A percentile compares a stretch with the other conserved stretches of the same genome.
These are phyloP conservation scores for Aporophyla nigra DNA, from an alignment of 2,888 invertebrate species.

Conservation along the genomic window DNA sequence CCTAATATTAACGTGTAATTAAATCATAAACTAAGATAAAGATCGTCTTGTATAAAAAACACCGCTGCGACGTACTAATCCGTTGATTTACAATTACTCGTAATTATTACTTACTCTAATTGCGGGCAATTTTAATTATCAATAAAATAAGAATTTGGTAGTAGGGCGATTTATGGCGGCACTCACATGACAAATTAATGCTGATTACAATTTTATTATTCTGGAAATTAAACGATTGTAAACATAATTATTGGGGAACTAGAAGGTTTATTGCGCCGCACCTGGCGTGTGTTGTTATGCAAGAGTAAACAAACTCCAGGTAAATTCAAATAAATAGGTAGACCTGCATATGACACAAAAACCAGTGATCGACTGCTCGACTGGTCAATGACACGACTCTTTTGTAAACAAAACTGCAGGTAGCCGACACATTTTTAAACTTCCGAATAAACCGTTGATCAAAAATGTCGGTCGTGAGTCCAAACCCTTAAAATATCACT, in stretches of 20 bases:
- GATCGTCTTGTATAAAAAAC: conserved; percentile 77
- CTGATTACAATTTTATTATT: conserved; percentile 78
- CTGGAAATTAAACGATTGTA: conserved; percentile 74
- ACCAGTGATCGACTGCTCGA: conserved; percentile 27
- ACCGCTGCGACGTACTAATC: conserved; percentile 83
- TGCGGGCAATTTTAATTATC: conserved; percentile 89
- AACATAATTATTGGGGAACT: conserved; percentile 50
- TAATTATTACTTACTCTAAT: conserved; percentile 87
- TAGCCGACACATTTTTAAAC: conserved; percentile 42
- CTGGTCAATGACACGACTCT: conserved; percentile 50
- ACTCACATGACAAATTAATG: conserved; percentile 75
- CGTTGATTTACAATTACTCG: conserved; percentile 87
- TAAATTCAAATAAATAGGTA: conserved; percentile 31
- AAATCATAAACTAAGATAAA: conserved; percentile 89
- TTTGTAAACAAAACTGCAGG: conserved; percentile 50
- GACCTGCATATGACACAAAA: conserved; percentile 41
- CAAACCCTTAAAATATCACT: conserved; percentile 27
- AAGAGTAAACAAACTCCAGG: conserved; percentile 39
- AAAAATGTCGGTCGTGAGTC: conserved; percentile 21
- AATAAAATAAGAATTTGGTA: conserved; percentile 76
- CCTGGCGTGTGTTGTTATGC: conserved; percentile 6
- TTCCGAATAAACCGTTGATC: conserved; percentile 23
- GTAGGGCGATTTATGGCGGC: conserved; percentile 78
- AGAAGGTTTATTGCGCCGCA: conserved; percentile 38
- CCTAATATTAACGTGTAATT: conserved; percentile 84